Conservation (phyloP, 92 coral and sea anemone genomes). For the Heteractis magnifica region DNA sequence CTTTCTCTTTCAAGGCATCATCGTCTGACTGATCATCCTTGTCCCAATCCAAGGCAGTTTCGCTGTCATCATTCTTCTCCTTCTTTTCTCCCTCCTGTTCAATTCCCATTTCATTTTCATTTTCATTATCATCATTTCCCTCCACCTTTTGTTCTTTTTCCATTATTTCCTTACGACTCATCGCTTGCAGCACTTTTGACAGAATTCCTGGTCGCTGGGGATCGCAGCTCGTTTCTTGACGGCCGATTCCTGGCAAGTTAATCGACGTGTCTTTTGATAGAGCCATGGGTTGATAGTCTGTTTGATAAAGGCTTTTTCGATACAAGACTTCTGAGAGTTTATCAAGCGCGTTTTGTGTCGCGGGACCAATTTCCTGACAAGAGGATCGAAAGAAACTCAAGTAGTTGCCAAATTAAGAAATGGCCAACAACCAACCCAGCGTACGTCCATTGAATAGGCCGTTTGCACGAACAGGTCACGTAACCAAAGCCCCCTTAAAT, state of each 20-base stretch:
- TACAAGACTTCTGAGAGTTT: constrained; percentile 54
- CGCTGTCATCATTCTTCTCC: constrained; percentile 3
- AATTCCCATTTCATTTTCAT: neutral
- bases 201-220: neutral
- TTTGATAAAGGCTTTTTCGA: constrained; percentile 55
- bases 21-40: neutral
- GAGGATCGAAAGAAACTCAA: neutral
- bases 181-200: neutral
- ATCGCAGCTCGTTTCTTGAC: neutral
- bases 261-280: neutral
- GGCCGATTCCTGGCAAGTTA: neutral
- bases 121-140: neutral
- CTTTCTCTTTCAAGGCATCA: neutral
- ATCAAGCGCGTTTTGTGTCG: constrained; percentile 60
- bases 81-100: constrained; percentile 13
- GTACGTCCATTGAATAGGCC: too few species aligned
- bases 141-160: neutral
- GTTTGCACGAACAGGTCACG: too few species aligned
- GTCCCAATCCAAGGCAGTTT: neutral
- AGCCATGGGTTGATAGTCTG: neutral
- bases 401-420: neutral
- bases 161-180: neutral
- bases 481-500: too few species aligned
- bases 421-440: neutral
- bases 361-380: constrained; percentile 50